A percentile compares a stretch with the other conserved stretches of the same genome.
Conservation (phyloP, 2,113 vertebrate genomes). For the Steatornis caripensis region DNA sequence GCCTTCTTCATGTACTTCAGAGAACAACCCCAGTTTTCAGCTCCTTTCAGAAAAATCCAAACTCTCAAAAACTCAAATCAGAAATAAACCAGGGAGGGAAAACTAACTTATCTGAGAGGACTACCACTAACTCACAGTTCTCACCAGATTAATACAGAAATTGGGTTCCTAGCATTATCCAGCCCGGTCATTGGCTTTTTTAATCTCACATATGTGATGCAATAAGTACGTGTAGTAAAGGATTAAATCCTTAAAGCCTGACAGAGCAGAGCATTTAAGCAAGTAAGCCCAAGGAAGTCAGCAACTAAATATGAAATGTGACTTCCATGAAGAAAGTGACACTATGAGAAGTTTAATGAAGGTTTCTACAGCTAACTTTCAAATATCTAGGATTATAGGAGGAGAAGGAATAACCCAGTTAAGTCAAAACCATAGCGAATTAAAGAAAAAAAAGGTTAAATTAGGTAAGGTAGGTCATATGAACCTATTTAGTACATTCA, state of each 20-base stretch:
- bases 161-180: not conserved
- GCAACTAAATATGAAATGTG: not conserved
- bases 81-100: not conserved
- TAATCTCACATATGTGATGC: not conserved
- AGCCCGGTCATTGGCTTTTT: not conserved
- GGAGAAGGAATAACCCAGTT: not conserved
- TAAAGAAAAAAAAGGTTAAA: not conserved
- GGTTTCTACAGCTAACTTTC: not conserved
- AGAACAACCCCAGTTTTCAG: not conserved
- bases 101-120: not conserved
- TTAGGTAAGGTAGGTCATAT: not conserved
- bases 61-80: not conserved
- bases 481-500: not conserved
- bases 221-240: not conserved
- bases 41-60: not conserved
- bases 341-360: not conserved
- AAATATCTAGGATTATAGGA: not conserved
- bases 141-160: not conserved
- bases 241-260: constrained; percentile 27
- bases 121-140: not conserved
- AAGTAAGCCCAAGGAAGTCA: constrained; percentile 13
- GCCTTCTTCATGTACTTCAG: not conserved
- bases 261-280: not conserved
- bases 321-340: not conserved
- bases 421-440: not conserved